A percentile compares a stretch with the other conserved stretches of the same genome.
Evolutionary conservation across 2,797 vertebrate genomes (phyloP).

Genomic region (Denticeps clupeoides): DNA sequence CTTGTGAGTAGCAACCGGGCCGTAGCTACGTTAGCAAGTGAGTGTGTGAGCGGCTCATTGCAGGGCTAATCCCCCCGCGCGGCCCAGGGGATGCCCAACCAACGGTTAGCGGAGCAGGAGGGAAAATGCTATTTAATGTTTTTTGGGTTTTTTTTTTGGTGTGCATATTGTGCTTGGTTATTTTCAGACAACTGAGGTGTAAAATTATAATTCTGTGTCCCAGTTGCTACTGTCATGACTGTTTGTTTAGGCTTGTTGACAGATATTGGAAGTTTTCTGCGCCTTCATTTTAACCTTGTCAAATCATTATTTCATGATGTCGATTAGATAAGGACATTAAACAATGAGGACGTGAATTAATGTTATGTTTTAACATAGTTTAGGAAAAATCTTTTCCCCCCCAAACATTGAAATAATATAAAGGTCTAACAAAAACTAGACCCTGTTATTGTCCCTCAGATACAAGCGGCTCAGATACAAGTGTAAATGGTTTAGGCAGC

Average conservation of each 20-base stretch:
- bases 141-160: conserved; percentile 3
- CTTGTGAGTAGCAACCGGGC: conserved; percentile 17
- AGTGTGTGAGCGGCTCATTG: conserved; percentile 30
- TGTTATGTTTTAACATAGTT: too few relatives aligned
- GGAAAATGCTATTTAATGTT: conserved; percentile 36
- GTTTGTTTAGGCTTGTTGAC: not conserved
- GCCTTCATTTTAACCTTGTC: too few relatives aligned
- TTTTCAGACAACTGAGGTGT: conserved; percentile 35
- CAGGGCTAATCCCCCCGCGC: conserved; percentile 24
- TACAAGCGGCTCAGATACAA: too few relatives aligned
- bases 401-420: too few relatives aligned
- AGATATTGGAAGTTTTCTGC: not conserved
- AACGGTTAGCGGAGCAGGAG: conserved; percentile 23
- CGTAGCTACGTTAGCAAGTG: conserved; percentile 24
- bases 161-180: too few relatives aligned
- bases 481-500: not conserved
- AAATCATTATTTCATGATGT: too few relatives aligned
- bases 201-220: conserved; percentile 33
- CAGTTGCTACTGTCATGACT: conserved; percentile 6
- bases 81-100: conserved; percentile 12
- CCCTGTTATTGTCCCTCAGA: too few relatives aligned
- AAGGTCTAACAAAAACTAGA: too few relatives aligned
- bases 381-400: too few relatives aligned
- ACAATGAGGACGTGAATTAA: too few relatives aligned
- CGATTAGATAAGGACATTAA: too few relatives aligned